Percentiles rank a stretch among this genome's conserved stretches.
These are phyloP conservation scores for Macrosteles quadrilineatus DNA, from an alignment of 1,140 invertebrate species.

Conservation along the genomic window DNA sequence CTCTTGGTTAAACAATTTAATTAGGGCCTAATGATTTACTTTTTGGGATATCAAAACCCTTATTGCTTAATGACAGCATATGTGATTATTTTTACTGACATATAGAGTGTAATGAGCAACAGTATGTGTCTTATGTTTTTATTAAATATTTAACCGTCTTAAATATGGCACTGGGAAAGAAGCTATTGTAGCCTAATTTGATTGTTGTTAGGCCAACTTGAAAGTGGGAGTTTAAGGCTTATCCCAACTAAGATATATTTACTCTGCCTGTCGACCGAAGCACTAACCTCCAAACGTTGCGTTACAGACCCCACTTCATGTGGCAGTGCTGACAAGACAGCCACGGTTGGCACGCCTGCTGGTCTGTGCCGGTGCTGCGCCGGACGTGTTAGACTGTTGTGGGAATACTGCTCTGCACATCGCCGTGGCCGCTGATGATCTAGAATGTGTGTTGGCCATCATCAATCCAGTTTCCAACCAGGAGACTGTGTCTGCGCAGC, in stretches of 20 bases:
- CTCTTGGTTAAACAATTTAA: too few species aligned
- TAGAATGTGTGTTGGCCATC: slow-evolving; percentile 63
- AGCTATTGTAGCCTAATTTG: too few species aligned
- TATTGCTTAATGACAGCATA: too few species aligned
- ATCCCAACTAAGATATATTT: background rate
- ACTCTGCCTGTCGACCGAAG: background rate
- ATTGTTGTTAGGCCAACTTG: background rate
- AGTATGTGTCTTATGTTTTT: too few species aligned
- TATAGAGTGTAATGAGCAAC: too few species aligned
- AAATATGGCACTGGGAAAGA: background rate
- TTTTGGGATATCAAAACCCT: too few species aligned
- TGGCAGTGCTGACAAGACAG: slow-evolving; percentile 70
- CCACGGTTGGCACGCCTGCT: slow-evolving; percentile 63
- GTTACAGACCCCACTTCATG: slow-evolving; percentile 66
- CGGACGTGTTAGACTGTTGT: slow-evolving; percentile 58
- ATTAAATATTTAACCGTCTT: too few species aligned
- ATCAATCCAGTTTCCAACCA: slow-evolving; percentile 59
- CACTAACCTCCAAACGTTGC: slow-evolving; percentile 19
- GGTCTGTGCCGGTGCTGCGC: slow-evolving; percentile 66
- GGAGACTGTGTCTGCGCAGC: slow-evolving; percentile 48
- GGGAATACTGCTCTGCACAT: slow-evolving; percentile 73
- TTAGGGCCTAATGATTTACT: too few species aligned
- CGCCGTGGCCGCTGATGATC: slow-evolving; percentile 63
- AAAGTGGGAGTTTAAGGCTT: background rate
- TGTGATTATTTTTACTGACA: too few species aligned